phyloP scores from a whole-genome alignment of 1,140 invertebrate species.

The Anadara kagoshimensis region DNA sequence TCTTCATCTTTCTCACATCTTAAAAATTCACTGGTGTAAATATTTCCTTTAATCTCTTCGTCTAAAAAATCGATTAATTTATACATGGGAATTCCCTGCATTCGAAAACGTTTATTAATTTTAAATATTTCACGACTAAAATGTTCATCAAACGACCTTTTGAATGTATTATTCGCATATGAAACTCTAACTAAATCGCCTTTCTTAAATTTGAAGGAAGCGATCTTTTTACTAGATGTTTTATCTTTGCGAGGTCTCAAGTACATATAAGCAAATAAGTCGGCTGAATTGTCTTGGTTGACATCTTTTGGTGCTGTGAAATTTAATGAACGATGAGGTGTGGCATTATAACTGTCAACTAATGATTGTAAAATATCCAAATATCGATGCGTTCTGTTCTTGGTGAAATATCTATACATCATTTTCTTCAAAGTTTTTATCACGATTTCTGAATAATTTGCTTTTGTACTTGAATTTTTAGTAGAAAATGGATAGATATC shows the following conservation, averaged over 20 bases:
- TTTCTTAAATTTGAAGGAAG: slow-evolving; percentile 16
- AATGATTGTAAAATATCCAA: slow-evolving; percentile 27
- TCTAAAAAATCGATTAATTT: slow-evolving; percentile 28
- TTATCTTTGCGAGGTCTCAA: slow-evolving; percentile 20
- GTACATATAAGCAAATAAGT: slow-evolving; percentile 38
- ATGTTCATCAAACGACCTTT: slow-evolving; percentile 25
- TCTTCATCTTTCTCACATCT: slow-evolving; percentile 33
- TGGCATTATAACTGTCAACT: slow-evolving; percentile 31
- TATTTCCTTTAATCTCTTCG: slow-evolving; percentile 22
- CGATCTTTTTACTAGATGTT: not conserved
- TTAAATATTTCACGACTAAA: slow-evolving; percentile 23
- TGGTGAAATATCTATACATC: slow-evolving; percentile 26
- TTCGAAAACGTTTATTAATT: slow-evolving; percentile 14
- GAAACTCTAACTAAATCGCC: slow-evolving; percentile 33
- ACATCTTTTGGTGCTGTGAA: slow-evolving; percentile 36
- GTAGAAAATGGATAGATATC: slow-evolving; percentile 30
- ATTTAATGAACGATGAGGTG: slow-evolving; percentile 40
- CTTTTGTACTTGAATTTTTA: slow-evolving; percentile 36
- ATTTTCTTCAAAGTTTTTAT: slow-evolving; percentile 38
- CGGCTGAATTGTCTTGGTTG: slow-evolving; percentile 30
- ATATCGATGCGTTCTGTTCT: slow-evolving; percentile 18
- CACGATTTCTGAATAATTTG: slow-evolving; percentile 35
- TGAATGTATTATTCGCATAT: slow-evolving; percentile 21
- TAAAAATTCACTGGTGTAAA: slow-evolving; percentile 25
- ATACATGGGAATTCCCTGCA: slow-evolving; percentile 28